phyloP scores from a whole-genome alignment of 2,888 invertebrate genomes.

The Petrolisthes cinctipes region DNA sequence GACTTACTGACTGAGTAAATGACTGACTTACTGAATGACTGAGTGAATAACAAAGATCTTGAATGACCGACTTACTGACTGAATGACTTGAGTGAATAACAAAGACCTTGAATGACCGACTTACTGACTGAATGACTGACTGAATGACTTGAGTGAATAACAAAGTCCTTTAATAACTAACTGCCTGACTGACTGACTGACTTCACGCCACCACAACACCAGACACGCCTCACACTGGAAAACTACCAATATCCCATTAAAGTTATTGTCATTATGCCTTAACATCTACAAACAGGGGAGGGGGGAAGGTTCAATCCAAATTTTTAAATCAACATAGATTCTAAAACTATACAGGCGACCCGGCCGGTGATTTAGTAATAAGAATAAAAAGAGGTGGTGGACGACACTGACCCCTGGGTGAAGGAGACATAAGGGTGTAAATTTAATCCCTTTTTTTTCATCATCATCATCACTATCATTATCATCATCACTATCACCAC shows the following conservation, averaged over 20 bases:
- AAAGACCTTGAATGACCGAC: no score
- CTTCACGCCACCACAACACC: background rate
- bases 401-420: background rate
- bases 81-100: no score
- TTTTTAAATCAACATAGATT: constrained; percentile 56
- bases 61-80: no score
- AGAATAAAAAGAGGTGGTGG: constrained; percentile 3
- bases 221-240: constrained; percentile 41
- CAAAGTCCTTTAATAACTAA: no score
- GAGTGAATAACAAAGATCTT: no score
- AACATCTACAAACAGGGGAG: constrained; percentile 50
- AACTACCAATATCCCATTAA: constrained; percentile 45
- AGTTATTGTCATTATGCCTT: constrained; percentile 61
- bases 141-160: no score
- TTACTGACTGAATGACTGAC: no score
- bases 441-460: background rate
- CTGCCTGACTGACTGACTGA: no score
- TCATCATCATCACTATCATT: no score
- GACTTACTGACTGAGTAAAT: no score
- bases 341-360: constrained; percentile 43
- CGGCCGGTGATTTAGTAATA: constrained; percentile 3
- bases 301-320: constrained; percentile 49
- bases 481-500: background rate
- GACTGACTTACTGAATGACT: no score
- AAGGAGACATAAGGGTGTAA: background rate